Evolutionary conservation across 2,113 vertebrate species (phyloP).

Genomic region (Tachycineta bicolor): DNA sequence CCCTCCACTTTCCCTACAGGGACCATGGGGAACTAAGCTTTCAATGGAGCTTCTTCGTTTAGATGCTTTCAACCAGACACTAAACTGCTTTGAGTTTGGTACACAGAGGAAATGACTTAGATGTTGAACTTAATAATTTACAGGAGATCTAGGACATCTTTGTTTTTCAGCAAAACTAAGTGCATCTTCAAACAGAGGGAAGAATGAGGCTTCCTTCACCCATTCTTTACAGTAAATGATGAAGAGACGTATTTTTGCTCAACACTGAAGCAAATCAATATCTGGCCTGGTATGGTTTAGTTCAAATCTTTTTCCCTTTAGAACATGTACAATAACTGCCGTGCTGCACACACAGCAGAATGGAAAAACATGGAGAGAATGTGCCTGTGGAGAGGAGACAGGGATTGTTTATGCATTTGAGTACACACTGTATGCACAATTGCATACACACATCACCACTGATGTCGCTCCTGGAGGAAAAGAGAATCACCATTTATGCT

Average conservation of each 20-base stretch:
- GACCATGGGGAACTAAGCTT: neutral
- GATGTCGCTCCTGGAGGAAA: neutral
- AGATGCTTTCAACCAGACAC: neutral
- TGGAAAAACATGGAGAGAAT: neutral
- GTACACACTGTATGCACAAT: neutral
- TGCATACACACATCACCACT: fast-evolving
- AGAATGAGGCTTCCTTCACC: neutral
- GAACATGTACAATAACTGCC: neutral
- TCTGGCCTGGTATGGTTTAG: neutral
- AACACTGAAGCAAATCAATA: neutral
- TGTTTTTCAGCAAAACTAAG: neutral
- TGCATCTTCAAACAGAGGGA: neutral
- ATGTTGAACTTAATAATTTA: neutral
- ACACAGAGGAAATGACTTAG: neutral
- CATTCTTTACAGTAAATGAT: neutral
- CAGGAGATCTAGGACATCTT: neutral
- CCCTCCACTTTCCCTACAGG: neutral
- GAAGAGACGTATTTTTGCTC: neutral
- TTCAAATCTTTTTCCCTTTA: neutral
- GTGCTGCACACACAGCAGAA: neutral
- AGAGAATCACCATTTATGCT: neutral
- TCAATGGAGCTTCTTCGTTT: neutral
- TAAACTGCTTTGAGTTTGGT: neutral
- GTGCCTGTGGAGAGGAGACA: neutral
- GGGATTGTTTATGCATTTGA: neutral